Percentiles rank a stretch among this genome's conserved stretches.
Conservation (phyloP, 2,113 vertebrate species). For the Pseudopodoces humilis region DNA sequence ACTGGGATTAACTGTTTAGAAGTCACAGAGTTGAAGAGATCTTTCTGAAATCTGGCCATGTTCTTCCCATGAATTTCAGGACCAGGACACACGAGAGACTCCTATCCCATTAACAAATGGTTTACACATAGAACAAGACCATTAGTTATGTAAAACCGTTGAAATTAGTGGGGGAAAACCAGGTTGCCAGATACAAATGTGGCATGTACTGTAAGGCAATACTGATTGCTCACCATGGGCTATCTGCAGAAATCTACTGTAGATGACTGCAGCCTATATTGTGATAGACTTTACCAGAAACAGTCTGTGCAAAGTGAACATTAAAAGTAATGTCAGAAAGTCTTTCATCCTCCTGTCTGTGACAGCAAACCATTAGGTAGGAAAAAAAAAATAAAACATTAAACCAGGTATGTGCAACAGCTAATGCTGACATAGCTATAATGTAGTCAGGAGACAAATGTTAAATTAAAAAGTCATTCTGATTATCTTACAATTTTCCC, state of each 20-base stretch:
- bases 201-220: background rate
- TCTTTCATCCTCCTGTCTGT: background rate
- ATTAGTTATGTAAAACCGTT: background rate
- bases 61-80: background rate
- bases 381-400: background rate
- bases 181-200: background rate
- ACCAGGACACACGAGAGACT: background rate
- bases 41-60: background rate
- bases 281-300: background rate
- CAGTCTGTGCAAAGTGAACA: background rate
- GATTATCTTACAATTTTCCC: background rate
- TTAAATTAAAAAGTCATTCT: conserved; percentile 1
- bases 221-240: background rate
- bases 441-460: background rate
- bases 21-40: background rate
- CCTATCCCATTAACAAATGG: accelerated
- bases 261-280: background rate
- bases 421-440: conserved; percentile 44
- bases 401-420: background rate
- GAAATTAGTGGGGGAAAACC: background rate
- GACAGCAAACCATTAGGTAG: background rate
- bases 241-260: background rate
- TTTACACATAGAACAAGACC: background rate
- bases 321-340: background rate
- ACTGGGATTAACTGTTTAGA: background rate